Conservation (phyloP, 1,140 invertebrate species). For the Drosophila azteca region DNA sequence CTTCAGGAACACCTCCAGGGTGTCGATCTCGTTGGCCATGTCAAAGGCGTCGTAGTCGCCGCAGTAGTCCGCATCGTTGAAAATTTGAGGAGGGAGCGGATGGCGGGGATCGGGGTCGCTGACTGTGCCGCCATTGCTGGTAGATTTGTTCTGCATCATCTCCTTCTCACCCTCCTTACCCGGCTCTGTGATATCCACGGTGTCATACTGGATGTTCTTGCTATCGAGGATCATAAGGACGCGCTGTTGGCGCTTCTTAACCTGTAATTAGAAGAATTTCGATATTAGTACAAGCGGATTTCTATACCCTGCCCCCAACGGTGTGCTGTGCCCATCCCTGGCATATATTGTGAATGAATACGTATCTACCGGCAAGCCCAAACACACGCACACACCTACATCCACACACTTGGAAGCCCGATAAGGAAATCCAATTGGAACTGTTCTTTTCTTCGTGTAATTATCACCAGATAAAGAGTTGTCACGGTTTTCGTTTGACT, state of each 20-base stretch:
- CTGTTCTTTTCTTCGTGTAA: conserved; percentile 49
- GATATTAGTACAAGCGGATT: not conserved
- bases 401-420: conserved; percentile 14
- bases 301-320: not conserved
- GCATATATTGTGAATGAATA: conserved; percentile 18
- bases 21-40: conserved; percentile 95
- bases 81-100: conserved; percentile 96
- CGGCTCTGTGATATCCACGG: conserved; percentile 96
- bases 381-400: conserved; percentile 20
- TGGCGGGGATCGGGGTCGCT: conserved; percentile 85
- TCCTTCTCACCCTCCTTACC: conserved; percentile 94
- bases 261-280: conserved; percentile 85
- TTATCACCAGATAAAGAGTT: conserved; percentile 52
- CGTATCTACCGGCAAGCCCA: conserved; percentile 41
- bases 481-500: conserved; percentile 30
- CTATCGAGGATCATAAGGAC: conserved; percentile 96
- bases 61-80: conserved; percentile 96
- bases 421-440: conserved; percentile 42
- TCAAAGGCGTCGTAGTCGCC: conserved; percentile 97
- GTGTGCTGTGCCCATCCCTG: not conserved
- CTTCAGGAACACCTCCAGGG: conserved; percentile 93
- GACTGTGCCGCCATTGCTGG: conserved; percentile 89
- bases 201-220: conserved; percentile 93
- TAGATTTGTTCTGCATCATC: conserved; percentile 95
- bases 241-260: conserved; percentile 96